These are phyloP conservation scores for Platycnemis pennipes DNA, from an alignment of 2,888 invertebrate genomes.

Conservation along the genomic window DNA sequence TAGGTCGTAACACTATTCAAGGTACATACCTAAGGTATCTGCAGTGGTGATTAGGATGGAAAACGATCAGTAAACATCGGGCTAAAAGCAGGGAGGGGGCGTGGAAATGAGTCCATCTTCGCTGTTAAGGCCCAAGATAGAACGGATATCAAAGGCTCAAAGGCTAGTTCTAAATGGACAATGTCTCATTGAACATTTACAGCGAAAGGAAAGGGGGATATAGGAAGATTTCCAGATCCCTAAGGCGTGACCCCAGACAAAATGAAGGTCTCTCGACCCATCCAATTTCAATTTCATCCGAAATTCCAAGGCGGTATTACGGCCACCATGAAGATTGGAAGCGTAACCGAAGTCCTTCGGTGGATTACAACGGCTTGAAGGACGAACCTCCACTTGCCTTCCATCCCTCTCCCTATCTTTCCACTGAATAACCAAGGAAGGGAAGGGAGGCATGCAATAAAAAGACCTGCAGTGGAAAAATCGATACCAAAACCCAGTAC, in stretches of 20 bases:
- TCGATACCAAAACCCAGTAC: no score
- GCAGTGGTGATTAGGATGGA: neutral
- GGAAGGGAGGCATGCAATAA: neutral
- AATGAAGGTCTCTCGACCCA: neutral
- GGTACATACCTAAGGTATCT: no score
- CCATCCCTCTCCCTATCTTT: neutral
- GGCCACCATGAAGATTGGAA: slow-evolving; percentile 24
- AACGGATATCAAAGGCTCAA: neutral
- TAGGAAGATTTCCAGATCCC: neutral
- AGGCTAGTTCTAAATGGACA: neutral
- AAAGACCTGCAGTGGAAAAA: no score
- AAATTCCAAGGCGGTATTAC: slow-evolving; percentile 51
- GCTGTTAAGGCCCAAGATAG: neutral
- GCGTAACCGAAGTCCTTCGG: slow-evolving; percentile 31
- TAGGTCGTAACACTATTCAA: no score
- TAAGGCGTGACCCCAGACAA: neutral
- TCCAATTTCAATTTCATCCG: slow-evolving; percentile 61
- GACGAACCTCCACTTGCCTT: neutral
- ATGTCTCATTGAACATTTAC: neutral
- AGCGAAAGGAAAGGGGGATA: neutral
- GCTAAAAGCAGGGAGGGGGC: neutral
- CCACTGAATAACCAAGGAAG: neutral
- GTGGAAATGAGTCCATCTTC: neutral
- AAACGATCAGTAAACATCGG: neutral
- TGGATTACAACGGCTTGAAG: slow-evolving; percentile 4